Percentiles rank a stretch among this genome's conserved stretches.
Evolutionary conservation across 2,113 vertebrate genomes (phyloP).

Genomic region (Gallinago paraguaiae): DNA sequence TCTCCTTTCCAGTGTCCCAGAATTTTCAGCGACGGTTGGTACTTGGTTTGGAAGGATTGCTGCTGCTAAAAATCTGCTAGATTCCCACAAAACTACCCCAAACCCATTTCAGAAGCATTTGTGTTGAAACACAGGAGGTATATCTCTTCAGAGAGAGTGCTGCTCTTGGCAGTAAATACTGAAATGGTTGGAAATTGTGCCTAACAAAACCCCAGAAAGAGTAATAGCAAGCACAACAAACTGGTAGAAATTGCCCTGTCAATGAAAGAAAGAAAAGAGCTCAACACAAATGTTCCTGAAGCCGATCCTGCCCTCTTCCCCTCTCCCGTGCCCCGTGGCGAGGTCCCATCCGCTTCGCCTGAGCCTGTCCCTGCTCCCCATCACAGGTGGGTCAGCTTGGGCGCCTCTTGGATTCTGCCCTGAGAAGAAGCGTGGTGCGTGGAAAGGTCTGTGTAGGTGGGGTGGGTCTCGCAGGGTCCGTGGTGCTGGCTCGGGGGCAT

Average conservation of each 20-base stretch:
- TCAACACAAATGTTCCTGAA: constrained; percentile 36
- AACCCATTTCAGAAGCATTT: neutral
- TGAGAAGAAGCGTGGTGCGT: constrained; percentile 92
- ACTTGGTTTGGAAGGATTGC: neutral
- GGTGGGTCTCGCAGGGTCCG: constrained; percentile 90
- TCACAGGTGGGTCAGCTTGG: constrained; percentile 99
- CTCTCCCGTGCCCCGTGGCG: neutral
- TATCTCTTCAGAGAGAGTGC: neutral
- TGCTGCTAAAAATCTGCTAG: neutral
- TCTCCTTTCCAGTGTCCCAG: neutral
- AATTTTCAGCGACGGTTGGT: fast-evolving
- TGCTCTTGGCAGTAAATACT: neutral
- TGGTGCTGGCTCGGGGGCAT: constrained; percentile 90
- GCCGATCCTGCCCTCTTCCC: neutral
- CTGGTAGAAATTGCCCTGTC: neutral
- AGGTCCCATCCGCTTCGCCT: neutral
- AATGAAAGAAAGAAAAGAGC: neutral
- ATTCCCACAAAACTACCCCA: neutral
- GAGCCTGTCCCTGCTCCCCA: constrained; percentile 25
- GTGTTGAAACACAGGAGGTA: neutral
- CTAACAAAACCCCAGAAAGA: neutral
- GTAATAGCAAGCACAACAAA: neutral
- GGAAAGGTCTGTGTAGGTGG: constrained; percentile 94
- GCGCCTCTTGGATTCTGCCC: constrained; percentile 99
- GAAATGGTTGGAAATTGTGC: neutral